Evolutionary conservation across 2,888 invertebrate genomes (phyloP), one percentile per base, ranked within the genome.

Genomic region (Ochropleura leucogaster): DNA sequence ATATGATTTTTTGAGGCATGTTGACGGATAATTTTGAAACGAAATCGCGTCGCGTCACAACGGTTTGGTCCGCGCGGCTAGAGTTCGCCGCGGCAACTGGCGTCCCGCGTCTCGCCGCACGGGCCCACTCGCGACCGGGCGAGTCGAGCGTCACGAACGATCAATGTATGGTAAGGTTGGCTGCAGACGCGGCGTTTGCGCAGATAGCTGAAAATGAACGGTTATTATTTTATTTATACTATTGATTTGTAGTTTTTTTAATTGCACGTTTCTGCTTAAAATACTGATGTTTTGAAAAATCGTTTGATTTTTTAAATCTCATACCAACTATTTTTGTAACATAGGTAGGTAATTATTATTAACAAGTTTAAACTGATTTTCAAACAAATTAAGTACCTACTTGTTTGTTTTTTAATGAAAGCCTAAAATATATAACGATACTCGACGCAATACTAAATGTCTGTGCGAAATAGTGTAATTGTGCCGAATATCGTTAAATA

Each of bases 1-100:
- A 64, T 7, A 68, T 5, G 49, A 76, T 67, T 68, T 79, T 79
- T 12, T 78, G 80, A 18, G 85, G 82, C 87, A 87, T 85, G 49
- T 70, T 79, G 44, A 42, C 47, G 40, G 10, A 46, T 65, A 62
- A 40, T 46, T 59, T 84, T 83, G 63, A 83, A 79, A 62, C 65
- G 20, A 71, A 77, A 80, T 79, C 77, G 84, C 80, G 82, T 70
- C 80, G 87, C 76, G 86, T 79, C 68, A 62, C 77, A 85, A 89
- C 83, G 68, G 79, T 80, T 76, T 84, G 79, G 75, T 80, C 81
- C 84, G 80, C 89, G 89, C 88, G 87, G 79, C 82, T 68, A 87
- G 83, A 77, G 82, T 66, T 68, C 83, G 78, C 80, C 87, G 86
- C 86, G 86, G 79, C 83, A 72, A 87, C 87, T 87, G 87, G 86